Evolutionary conservation across 30 jellyfish, hydroid and myxozoan species (phyloP), one percentile per base, ranked within the genome.

Genomic region (Pseudorhiza aurosa): DNA sequence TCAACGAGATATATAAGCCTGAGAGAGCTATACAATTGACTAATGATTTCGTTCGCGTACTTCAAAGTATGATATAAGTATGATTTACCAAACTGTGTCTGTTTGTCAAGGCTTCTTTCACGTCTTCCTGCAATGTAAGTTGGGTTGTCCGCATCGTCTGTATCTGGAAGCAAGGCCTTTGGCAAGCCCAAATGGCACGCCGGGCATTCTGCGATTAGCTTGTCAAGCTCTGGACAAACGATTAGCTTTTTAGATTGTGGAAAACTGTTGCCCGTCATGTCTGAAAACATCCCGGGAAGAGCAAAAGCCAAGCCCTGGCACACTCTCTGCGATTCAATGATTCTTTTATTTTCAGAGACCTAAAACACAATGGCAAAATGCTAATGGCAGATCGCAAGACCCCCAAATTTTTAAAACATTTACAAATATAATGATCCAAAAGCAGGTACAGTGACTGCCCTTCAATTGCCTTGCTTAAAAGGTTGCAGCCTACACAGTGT

Each of bases 161-260:
- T 74, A 46, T 88, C 97, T 72, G 91, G 79, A 39, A 90, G 30
- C 84, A 90, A 39, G 8, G 95, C 96, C 58, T 83, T 83, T 10
- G 98, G 98, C 47, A 90, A 65, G 67, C 89, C 98, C 12, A 53
- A 63, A 7, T 75, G 79, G 65, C 91, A 90, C 25, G 72, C 95
- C 24, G 89, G 79, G 58, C 89, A 78, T 51, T 90, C 65, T 24
- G 72, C 95, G 24, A 90, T 83, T 22, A 83, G 84, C 1, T 45
- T 63, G 42, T 90, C 98, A 9, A 76, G 44, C 25, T 39, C 83
- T 3, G 96, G 95, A 30, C 96, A 90, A 46, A 75, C 64, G 40
- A 90, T 96, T 40, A 73, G 27, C 26, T 72, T 72, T 18, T 73
- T 55, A 24, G 15, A 18, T 6, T 49, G 42, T 19, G 87, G 44